Evolutionary conservation across 2,888 invertebrate species (phyloP).

Genomic region (Stegophylla sp.): DNA sequence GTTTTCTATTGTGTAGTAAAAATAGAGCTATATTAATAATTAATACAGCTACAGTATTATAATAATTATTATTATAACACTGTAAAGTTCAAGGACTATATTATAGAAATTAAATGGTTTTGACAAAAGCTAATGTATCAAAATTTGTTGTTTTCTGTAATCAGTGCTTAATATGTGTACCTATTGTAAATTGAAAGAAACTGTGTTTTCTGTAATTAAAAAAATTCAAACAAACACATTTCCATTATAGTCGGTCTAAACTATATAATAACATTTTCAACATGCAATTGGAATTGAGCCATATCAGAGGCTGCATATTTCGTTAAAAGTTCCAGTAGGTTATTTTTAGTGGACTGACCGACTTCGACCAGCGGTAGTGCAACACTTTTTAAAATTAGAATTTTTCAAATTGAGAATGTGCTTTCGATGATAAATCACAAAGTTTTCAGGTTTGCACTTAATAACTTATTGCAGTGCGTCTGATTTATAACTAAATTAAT

Average conservation of each 20-base stretch:
- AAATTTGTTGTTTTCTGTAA: no score
- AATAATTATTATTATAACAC: no score
- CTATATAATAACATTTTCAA: slow-evolving; percentile 11
- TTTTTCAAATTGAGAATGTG: slow-evolving; percentile 1
- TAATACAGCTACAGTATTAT: no score
- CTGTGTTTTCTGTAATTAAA: background rate
- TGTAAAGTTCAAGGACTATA: background rate
- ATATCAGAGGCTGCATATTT: slow-evolving; percentile 15
- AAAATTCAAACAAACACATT: slow-evolving; percentile 31
- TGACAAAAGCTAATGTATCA: no score
- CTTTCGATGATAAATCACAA: background rate
- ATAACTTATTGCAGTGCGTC: slow-evolving; percentile 7
- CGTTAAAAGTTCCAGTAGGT: slow-evolving; percentile 36
- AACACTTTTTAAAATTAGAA: slow-evolving; percentile 40
- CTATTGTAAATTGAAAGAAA: background rate
- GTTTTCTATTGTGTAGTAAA: slow-evolving; percentile 1
- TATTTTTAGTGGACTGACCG: slow-evolving; percentile 45
- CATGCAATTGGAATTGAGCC: slow-evolving; percentile 47
- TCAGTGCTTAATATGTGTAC: no score
- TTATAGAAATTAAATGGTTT: no score
- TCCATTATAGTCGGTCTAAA: slow-evolving; percentile 24
- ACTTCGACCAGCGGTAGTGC: background rate
- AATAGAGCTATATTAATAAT: background rate
- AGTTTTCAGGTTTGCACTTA: background rate
- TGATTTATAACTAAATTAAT: slow-evolving; percentile 21